Percentiles rank a stretch among this genome's conserved stretches.
Evolutionary conservation across 2,888 invertebrate genomes (phyloP).

Genomic region (Eupithecia inturbata): DNA sequence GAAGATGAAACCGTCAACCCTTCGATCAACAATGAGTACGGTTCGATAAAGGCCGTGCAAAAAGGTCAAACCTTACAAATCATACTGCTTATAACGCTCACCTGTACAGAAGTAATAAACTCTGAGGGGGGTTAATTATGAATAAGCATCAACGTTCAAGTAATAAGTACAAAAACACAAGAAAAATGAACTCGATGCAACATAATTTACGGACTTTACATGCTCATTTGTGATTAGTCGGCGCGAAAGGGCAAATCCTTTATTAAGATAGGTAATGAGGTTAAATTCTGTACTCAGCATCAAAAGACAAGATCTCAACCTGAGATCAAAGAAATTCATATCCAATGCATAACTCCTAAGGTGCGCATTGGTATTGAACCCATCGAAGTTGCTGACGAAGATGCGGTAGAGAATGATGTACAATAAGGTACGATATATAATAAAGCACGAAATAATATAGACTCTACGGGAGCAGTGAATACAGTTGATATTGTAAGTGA

Average conservation of each 20-base stretch:
- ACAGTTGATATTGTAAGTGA: conserved; percentile 74
- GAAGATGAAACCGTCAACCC: conserved; percentile 34
- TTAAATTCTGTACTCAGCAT: conserved; percentile 69
- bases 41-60: conserved; percentile 56
- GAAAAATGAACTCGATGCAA: conserved; percentile 80
- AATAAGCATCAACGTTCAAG: conserved; percentile 74
- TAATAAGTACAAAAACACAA: conserved; percentile 74
- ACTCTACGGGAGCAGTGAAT: conserved; percentile 65
- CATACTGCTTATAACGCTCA: conserved; percentile 66
- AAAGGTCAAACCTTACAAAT: conserved; percentile 60
- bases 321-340: conserved; percentile 61
- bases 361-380: conserved; percentile 61
- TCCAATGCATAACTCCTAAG: conserved; percentile 65
- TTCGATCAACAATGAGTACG: conserved; percentile 50
- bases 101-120: conserved; percentile 82
- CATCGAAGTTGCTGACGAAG: conserved; percentile 74
- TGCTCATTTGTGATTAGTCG: conserved; percentile 84
- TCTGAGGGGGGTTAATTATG: conserved; percentile 82
- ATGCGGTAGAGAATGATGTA: conserved; percentile 80
- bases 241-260: conserved; percentile 85
- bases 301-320: conserved; percentile 59
- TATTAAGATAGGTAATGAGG: conserved; percentile 85
- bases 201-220: conserved; percentile 83
- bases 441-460: conserved; percentile 65
- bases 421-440: conserved; percentile 78